A percentile compares a stretch with the other conserved stretches of the same genome.
Evolutionary conservation across 2,888 invertebrate species (phyloP).

Genomic region (Vanessa cardui): DNA sequence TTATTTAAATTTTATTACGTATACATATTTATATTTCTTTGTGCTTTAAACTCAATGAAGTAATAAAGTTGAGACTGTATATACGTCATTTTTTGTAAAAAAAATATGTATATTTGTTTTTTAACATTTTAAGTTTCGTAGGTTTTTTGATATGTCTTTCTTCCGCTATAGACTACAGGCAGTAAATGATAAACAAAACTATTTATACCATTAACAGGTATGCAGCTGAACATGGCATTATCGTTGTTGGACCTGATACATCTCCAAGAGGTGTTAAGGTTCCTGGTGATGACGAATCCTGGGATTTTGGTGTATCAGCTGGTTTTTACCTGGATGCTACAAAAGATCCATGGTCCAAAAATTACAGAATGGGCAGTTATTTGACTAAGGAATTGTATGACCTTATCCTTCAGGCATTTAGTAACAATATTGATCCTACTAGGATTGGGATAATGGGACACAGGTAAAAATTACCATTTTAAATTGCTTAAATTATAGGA

Average conservation of each 20-base stretch:
- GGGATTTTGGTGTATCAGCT: constrained; percentile 97
- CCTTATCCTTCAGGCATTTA: constrained; percentile 89
- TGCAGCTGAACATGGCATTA: constrained; percentile 92
- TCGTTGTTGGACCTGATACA: constrained; percentile 97
- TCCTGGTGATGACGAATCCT: constrained; percentile 94
- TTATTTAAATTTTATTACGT: too few relatives aligned
- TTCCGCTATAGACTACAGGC: neutral
- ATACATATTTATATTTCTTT: too few relatives aligned
- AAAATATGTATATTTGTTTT: too few relatives aligned
- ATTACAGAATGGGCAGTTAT: constrained; percentile 98
- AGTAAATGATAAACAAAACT: neutral
- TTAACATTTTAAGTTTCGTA: too few relatives aligned
- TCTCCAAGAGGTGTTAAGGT: constrained; percentile 96
- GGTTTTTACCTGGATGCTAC: constrained; percentile 98
- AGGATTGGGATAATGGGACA: constrained; percentile 91
- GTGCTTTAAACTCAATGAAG: too few relatives aligned
- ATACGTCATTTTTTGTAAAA: too few relatives aligned
- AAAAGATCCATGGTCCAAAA: constrained; percentile 93
- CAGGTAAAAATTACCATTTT: constrained; percentile 73
- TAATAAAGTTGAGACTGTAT: too few relatives aligned
- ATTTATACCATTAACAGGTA: constrained; percentile 70
- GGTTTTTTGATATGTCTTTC: neutral
- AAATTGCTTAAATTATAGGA: too few relatives aligned
- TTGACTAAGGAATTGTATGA: constrained; percentile 93
- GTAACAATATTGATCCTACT: constrained; percentile 71